A percentile compares a stretch with the other conserved stretches of the same genome.
Conservation (phyloP, 2,113 vertebrate genomes). For the Burhinus bistriatus region DNA sequence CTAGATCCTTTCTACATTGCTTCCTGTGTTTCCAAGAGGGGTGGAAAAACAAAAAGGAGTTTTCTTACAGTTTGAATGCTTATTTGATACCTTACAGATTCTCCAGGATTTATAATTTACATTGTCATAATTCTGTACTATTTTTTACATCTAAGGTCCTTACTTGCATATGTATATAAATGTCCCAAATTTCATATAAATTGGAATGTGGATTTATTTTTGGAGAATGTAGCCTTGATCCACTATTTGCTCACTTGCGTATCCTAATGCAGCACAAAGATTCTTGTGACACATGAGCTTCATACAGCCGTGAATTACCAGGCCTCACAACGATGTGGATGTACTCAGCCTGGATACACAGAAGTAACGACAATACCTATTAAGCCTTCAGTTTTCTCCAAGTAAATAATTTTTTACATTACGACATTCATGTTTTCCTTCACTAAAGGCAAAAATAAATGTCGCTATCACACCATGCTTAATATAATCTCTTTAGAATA, state of each 20-base stretch:
- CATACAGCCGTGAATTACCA: neutral
- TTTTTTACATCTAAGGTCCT: neutral
- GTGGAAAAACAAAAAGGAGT: neutral
- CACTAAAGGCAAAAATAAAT: neutral
- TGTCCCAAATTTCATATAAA: neutral
- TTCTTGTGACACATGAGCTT: neutral
- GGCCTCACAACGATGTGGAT: too few species aligned
- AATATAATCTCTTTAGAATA: neutral
- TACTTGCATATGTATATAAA: too few species aligned
- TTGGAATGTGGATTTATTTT: neutral
- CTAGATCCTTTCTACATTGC: neutral
- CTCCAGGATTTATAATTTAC: neutral
- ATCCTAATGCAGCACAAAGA: neutral
- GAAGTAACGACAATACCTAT: neutral
- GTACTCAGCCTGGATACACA: neutral
- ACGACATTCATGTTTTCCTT: neutral
- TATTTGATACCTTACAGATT: neutral
- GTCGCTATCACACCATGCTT: neutral
- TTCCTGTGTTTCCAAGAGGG: neutral
- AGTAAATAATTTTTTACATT: neutral
- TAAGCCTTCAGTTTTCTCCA: neutral
- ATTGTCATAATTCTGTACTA: neutral
- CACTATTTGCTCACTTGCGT: too few species aligned
- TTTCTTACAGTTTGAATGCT: neutral
- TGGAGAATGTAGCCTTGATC: neutral